phyloP scores from a whole-genome alignment of 2,797 vertebrate genomes.

The Falco rusticolus region DNA sequence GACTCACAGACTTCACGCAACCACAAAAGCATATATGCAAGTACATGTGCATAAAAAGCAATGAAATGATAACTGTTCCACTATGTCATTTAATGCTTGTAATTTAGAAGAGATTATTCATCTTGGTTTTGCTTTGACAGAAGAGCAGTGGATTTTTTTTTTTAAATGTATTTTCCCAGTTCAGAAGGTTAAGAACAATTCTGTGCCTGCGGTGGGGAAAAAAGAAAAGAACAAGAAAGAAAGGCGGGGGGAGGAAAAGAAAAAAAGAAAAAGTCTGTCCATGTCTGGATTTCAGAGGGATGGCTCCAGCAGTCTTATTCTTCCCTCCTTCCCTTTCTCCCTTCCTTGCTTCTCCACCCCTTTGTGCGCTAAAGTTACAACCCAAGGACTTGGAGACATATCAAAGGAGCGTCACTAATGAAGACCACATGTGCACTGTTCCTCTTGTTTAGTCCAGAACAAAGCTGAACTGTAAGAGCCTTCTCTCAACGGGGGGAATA shows the following conservation, averaged over 20 bases:
- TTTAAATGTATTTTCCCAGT: not conserved
- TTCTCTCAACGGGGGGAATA: not conserved
- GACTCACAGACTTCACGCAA: not conserved
- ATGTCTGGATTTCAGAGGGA: conserved; percentile 38
- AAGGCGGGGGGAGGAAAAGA: not conserved
- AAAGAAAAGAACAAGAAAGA: not conserved
- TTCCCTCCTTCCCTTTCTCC: conserved; percentile 4
- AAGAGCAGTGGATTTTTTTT: not conserved
- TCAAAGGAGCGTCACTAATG: conserved; percentile 58
- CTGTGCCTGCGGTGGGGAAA: not conserved
- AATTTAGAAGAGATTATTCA: conserved; percentile 23
- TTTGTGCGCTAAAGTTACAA: conserved; percentile 64
- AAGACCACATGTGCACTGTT: conserved; percentile 43
- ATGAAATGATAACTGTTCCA: not conserved
- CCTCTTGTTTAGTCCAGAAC: conserved; percentile 23
- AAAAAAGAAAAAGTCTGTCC: not conserved
- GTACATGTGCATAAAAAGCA: not conserved
- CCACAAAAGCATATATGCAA: not conserved
- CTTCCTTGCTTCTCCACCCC: conserved; percentile 5
- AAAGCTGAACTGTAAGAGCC: conserved; percentile 46
- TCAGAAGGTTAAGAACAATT: conserved; percentile 29
- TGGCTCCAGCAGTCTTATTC: conserved; percentile 24
- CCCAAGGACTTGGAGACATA: conserved; percentile 57
- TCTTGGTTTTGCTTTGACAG: conserved; percentile 30
- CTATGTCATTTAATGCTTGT: not conserved